Conservation (phyloP, 2,113 vertebrate genomes). For the Tympanuchus pallidicinctus region DNA sequence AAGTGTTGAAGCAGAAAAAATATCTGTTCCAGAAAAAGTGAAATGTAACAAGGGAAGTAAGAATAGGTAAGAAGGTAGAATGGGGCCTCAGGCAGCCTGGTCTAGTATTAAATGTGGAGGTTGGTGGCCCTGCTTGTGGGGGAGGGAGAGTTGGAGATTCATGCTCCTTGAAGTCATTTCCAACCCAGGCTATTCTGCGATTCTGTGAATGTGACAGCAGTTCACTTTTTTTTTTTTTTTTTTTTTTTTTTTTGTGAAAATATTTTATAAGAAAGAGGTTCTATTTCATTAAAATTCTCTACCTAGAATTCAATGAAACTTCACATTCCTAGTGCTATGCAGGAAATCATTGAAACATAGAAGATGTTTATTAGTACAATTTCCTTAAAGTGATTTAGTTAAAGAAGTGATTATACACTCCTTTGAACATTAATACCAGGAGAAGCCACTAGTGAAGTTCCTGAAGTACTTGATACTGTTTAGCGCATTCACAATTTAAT, state of each 20-base stretch:
- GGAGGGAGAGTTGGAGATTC: too few species aligned
- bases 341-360: neutral
- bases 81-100: too few species aligned
- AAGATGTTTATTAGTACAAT: neutral
- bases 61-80: neutral
- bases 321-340: neutral
- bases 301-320: neutral
- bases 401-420: fast-evolving
- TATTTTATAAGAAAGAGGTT: neutral
- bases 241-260: neutral
- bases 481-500: fast-evolving
- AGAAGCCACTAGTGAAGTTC: neutral
- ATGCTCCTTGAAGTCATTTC: too few species aligned
- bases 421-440: neutral
- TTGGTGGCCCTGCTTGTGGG: too few species aligned
- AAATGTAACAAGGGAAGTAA: neutral
- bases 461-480: neutral
- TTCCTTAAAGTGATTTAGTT: neutral
- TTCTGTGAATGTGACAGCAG: neutral
- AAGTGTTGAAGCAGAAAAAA: neutral
- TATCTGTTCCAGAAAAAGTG: neutral
- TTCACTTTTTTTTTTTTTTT: neutral
- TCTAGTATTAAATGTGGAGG: too few species aligned
- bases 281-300: neutral
- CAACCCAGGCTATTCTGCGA: too few species aligned